These are phyloP conservation scores for Calephelis nemesis DNA, from an alignment of 1,140 invertebrate species.

Conservation along the genomic window DNA sequence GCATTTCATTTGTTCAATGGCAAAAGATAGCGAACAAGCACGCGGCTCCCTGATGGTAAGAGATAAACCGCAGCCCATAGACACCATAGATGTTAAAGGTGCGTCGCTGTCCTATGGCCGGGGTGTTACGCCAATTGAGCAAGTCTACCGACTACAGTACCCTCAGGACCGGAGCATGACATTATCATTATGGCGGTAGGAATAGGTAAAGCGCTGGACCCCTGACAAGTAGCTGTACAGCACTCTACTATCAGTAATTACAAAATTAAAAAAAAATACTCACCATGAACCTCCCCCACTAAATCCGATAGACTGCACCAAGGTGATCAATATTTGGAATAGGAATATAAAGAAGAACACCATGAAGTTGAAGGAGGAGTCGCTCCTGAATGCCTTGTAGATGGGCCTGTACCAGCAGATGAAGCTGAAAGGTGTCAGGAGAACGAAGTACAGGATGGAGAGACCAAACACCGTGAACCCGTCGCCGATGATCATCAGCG, in stretches of 20 bases:
- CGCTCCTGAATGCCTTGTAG: slow-evolving; percentile 89
- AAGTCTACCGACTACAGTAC: too few relatives aligned
- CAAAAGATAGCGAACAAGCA: too few relatives aligned
- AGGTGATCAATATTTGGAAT: slow-evolving; percentile 95
- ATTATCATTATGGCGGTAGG: too few relatives aligned
- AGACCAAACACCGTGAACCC: slow-evolving; percentile 91
- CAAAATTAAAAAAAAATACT: slow-evolving; percentile 52
- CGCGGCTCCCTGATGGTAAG: too few relatives aligned
- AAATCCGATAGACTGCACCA: slow-evolving; percentile 94
- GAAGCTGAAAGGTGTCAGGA: slow-evolving; percentile 98
- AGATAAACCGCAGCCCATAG: too few relatives aligned
- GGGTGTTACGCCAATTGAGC: too few relatives aligned
- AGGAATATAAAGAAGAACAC: slow-evolving; percentile 99
- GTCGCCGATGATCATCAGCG: slow-evolving; percentile 83
- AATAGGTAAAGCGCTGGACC: too few relatives aligned
- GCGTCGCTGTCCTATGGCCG: neutral
- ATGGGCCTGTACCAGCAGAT: slow-evolving; percentile 94
- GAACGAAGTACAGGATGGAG: slow-evolving; percentile 91
- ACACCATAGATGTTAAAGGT: too few relatives aligned
- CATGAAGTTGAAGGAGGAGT: slow-evolving; percentile 99
- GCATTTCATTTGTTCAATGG: too few relatives aligned
- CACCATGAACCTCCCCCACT: slow-evolving; percentile 89
- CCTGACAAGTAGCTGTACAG: too few relatives aligned
- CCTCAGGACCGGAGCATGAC: too few relatives aligned
- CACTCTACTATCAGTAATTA: too few relatives aligned